phyloP scores from a whole-genome alignment of 2,888 invertebrate genomes.

The Drosophila flavopinicola region DNA sequence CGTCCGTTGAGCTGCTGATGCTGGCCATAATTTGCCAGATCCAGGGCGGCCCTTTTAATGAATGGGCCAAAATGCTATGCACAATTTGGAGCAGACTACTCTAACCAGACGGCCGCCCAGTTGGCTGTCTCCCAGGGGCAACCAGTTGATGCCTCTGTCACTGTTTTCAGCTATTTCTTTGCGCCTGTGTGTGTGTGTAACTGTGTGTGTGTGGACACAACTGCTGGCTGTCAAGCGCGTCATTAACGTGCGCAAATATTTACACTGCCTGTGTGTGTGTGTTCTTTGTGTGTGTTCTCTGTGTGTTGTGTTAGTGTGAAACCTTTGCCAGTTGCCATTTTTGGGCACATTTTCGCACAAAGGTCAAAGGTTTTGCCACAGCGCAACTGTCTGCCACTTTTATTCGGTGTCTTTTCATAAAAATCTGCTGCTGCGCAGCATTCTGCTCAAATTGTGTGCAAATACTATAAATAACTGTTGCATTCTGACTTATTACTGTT shows the following conservation, averaged over 20 bases:
- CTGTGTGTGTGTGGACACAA: constrained; percentile 12
- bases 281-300: background rate
- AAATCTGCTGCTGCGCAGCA: constrained; percentile 5
- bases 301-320: constrained; percentile 46
- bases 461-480: constrained; percentile 16
- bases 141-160: constrained; percentile 19
- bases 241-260: constrained; percentile 75
- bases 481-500: constrained; percentile 7
- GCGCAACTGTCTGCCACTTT: constrained; percentile 27
- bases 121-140: constrained; percentile 9
- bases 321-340: constrained; percentile 55
- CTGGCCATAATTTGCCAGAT: constrained; percentile 52
- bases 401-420: constrained; percentile 18
- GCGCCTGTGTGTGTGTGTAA: background rate
- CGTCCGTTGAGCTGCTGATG: constrained; percentile 23
- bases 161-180: constrained; percentile 4
- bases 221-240: constrained; percentile 51
- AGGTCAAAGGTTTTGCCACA: constrained; percentile 61
- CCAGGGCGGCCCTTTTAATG: constrained; percentile 46
- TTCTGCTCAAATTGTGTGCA: constrained; percentile 6
- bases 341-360: constrained; percentile 45
- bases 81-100: constrained; percentile 41
- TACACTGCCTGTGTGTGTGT: constrained; percentile 23
- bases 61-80: constrained; percentile 69
- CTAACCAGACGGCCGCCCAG: background rate